Evolutionary conservation across 2,888 invertebrate species (phyloP), one percentile per base, ranked within the genome.

Genomic region (Andrena hattorfiana): DNA sequence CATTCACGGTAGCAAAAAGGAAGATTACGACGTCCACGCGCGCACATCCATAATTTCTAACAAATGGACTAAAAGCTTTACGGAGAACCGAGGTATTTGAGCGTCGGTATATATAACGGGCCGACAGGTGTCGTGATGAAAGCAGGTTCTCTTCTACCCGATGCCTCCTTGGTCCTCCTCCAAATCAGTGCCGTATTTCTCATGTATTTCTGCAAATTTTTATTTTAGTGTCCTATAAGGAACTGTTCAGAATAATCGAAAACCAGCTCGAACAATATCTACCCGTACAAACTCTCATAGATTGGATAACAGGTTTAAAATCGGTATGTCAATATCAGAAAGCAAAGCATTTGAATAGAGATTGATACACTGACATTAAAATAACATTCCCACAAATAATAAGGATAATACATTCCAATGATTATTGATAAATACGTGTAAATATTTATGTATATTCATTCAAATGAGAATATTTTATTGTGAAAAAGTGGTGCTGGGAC

Each of bases 101-200:
- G 85, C 77, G 76, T 62, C 77, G 84, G 83, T 85, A 88, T 80
- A 75, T 86, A 87, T 93, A 93, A 93, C 92, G 93, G 91, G 87
- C 83, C 92, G 92, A 92, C 93, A 93, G 93, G 92, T 92, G 92
- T 91, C 90, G 86, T 84, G 89, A 88, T 85, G 88, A 85, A 87
- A 92, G 91, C 92, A 92, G 91, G 92, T 92, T 93, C 89, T 89
- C 89, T 81, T 86, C 84, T 85, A 83, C 80, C 13, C 77, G 74
- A 84, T 84, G 66, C 81, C 63, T 60, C 71, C 56, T 16, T 63
- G 75, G 78, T 66, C 80, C 84, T 82, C 84, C 73, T 78, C 71
- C 62, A 42, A 69, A 77, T 79, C 84, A 77, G 77, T 72, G 62
- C 76, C 69, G 81, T 73, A 84, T 82, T 77, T 81, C 26, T 30